Evolutionary conservation across 2,888 invertebrate species (phyloP).

Genomic region (Rhimphoctona megacephalus): DNA sequence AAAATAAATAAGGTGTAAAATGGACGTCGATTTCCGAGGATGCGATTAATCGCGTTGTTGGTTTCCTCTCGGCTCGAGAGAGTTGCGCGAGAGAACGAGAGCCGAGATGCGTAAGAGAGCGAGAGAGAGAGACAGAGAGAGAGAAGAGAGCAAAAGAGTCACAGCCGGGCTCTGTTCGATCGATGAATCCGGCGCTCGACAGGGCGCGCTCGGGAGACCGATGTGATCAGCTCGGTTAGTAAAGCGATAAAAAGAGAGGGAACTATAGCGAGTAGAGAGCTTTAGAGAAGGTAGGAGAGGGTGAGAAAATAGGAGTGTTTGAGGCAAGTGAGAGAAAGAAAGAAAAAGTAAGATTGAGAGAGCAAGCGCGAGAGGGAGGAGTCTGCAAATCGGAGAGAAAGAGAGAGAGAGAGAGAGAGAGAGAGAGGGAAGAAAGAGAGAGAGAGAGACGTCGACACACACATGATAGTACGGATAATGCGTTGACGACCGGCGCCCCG

Average conservation of each 20-base stretch:
- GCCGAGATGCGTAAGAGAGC: background rate
- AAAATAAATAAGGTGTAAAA: slow-evolving; percentile 16
- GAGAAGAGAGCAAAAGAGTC: slow-evolving; percentile 6
- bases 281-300: slow-evolving; percentile 73
- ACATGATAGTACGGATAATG: slow-evolving; percentile 77
- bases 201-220: slow-evolving; percentile 70
- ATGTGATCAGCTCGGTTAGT: slow-evolving; percentile 81
- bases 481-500: slow-evolving; percentile 81
- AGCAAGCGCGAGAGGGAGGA: slow-evolving; percentile 44
- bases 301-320: slow-evolving; percentile 67
- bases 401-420: slow-evolving; percentile 44
- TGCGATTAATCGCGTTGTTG: slow-evolving; percentile 25
- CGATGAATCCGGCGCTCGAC: slow-evolving; percentile 67
- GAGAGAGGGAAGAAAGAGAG: slow-evolving; percentile 45
- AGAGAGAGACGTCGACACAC: slow-evolving; percentile 58
- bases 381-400: slow-evolving; percentile 5
- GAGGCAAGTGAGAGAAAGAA: slow-evolving; percentile 18
- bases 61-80: slow-evolving; percentile 28
- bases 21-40: slow-evolving; percentile 36
- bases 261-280: slow-evolving; percentile 24
- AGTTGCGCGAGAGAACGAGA: background rate
- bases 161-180: slow-evolving; percentile 49
- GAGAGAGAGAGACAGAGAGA: slow-evolving; percentile 19
- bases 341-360: slow-evolving; percentile 28
- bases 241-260: slow-evolving; percentile 65